Evolutionary conservation across 2,113 vertebrate species (phyloP).

Genomic region (Dicerorhinus sumatrensis): DNA sequence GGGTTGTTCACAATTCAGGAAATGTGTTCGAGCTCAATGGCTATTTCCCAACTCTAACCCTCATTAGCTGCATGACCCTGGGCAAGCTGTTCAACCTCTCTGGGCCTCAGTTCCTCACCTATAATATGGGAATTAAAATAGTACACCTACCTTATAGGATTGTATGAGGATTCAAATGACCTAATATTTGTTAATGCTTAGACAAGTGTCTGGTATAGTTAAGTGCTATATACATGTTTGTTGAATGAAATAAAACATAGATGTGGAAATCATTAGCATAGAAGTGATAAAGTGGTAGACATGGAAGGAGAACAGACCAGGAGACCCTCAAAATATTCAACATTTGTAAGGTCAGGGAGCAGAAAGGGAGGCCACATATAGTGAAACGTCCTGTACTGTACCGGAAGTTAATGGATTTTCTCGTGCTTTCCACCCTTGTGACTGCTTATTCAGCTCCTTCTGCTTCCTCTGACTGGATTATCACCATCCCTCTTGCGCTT

Average conservation of each 20-base stretch:
- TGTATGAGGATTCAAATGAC: background rate
- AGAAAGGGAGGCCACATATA: background rate
- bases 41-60: background rate
- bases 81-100: background rate
- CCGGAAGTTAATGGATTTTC: background rate
- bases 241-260: background rate
- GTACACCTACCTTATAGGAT: background rate
- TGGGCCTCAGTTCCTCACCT: background rate
- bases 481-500: accelerated
- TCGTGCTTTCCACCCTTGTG: background rate
- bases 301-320: background rate
- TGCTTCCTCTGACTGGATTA: background rate
- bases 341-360: background rate
- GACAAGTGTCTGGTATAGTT: background rate
- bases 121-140: background rate
- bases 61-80: background rate
- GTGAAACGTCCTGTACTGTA: background rate
- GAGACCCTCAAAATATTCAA: background rate
- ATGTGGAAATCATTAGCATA: background rate
- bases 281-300: background rate
- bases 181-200: background rate
- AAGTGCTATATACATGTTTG: background rate
- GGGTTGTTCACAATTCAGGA: background rate
- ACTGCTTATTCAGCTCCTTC: background rate
- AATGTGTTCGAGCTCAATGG: background rate